Evolutionary conservation across 1,140 invertebrate genomes (phyloP), one percentile per base, ranked within the genome.

Genomic region (Scaptomyza hsui): DNA sequence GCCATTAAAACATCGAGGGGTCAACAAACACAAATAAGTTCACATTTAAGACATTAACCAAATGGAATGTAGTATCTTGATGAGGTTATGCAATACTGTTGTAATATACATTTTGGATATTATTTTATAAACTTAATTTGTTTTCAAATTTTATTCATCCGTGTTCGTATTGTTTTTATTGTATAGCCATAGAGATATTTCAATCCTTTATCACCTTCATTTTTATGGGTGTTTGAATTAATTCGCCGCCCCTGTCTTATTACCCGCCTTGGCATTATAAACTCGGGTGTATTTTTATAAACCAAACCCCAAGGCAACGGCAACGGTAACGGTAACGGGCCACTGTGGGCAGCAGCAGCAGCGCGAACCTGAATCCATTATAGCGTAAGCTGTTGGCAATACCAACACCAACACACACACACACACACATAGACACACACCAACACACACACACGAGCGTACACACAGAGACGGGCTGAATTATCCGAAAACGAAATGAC

Each of bases 401-500:
- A 89, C 75, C 65, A 74, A 86, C 73, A 83, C 52, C 45, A 39
- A 68, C 41, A 52, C 48, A 65, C 26, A 52, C 63, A 60, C 18
- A 48, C 24, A 75, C 39, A 55, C 52, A 49, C 16, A 63, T 32
- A 48, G 18, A 44, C 16, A 64, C 4, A 41, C 12, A 37, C 21
- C 48, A 15, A 49, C 24, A 59, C 18, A 68, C 35, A 60, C 51
- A 71, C 39, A 60, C 44, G 68, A 35, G 48, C 18, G 62, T 44
- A 59, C 35, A 72, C 44, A 70, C 35, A 53, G 2, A 35, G 32
- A 12, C 4, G 12, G 18, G 60, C 37, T 72, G 89, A 76, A 90
- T 90, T 90, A 90, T 90, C 89, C 86, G 85, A 89, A 85, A 89
- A 90, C 86, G 86, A 90, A 90, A 90, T 90, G 89, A 90, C 89